Evolutionary conservation across 1,140 invertebrate species (phyloP).

Genomic region (Dendroctonus valens): DNA sequence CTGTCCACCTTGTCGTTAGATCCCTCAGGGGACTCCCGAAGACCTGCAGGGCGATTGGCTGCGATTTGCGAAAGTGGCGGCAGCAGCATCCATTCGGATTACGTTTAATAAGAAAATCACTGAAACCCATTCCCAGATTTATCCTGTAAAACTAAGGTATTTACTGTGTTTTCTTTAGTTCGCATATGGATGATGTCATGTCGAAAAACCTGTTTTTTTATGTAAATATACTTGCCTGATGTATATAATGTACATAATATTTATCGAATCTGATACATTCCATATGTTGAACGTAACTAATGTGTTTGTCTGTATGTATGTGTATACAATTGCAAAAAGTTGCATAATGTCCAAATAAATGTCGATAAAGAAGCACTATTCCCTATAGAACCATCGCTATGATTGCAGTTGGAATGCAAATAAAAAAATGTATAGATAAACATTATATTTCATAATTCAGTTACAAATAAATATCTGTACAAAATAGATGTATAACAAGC

Average conservation of each 20-base stretch:
- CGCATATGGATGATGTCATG: neutral
- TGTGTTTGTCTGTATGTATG: neutral
- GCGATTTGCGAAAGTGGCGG: conserved; percentile 63
- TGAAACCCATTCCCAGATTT: conserved; percentile 5
- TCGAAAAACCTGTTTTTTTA: too few relatives aligned
- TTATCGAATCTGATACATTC: neutral
- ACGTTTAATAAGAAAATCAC: conserved; percentile 52
- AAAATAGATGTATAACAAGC: conserved; percentile 38
- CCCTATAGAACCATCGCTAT: neutral
- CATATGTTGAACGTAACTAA: too few relatives aligned
- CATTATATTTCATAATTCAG: conserved; percentile 43
- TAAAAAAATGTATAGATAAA: conserved; percentile 29
- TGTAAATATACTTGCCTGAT: neutral
- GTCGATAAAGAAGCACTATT: neutral
- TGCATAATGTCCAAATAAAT: neutral
- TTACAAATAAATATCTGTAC: conserved; percentile 47
- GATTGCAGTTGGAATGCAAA: neutral
- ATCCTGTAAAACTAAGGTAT: neutral
- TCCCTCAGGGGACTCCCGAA: conserved; percentile 44
- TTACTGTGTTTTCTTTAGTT: conserved; percentile 2
- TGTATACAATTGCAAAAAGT: neutral
- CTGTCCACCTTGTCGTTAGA: conserved; percentile 47
- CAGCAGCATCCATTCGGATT: conserved; percentile 58
- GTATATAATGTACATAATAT: conserved; percentile 14
- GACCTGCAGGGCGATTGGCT: conserved; percentile 55